These are phyloP conservation scores for Myodes glareolus DNA, from an alignment of 2,113 vertebrate genomes.

Conservation along the genomic window DNA sequence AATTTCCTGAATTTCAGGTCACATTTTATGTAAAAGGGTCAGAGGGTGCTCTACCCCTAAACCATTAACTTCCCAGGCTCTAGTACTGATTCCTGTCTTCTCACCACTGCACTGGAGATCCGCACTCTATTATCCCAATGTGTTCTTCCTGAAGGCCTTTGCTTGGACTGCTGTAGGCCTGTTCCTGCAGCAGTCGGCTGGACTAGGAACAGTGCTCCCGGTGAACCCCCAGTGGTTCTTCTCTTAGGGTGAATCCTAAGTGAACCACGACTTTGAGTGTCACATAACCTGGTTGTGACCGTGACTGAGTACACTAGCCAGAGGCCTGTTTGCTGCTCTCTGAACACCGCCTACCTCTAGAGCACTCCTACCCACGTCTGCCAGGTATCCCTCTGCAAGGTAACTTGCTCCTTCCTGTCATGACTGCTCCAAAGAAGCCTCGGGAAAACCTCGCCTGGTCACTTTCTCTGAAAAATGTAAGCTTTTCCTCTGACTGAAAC, in stretches of 20 bases:
- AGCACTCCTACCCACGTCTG: not conserved
- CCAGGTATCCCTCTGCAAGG: not conserved
- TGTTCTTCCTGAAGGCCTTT: not conserved
- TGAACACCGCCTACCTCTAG: not conserved
- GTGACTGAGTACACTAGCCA: not conserved
- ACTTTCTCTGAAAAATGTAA: not conserved
- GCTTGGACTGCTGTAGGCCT: not conserved
- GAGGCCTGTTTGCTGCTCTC: not conserved
- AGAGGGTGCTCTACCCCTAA: not conserved
- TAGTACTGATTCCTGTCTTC: not conserved
- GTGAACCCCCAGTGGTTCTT: not conserved
- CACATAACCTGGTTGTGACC: not conserved
- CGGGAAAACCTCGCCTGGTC: not conserved
- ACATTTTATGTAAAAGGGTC: not conserved
- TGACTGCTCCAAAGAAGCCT: not conserved
- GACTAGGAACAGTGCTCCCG: not conserved
- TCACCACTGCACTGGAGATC: not conserved
- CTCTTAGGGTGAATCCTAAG: not conserved
- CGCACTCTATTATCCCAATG: not conserved
- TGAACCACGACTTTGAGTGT: not conserved
- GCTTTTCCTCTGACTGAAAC: not conserved
- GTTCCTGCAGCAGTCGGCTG: not conserved
- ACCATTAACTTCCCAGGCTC: not conserved
- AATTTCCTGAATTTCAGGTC: conserved; percentile 23
- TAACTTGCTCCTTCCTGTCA: not conserved